These are phyloP conservation scores for Barypeithes pellucidus DNA, from an alignment of 2,888 invertebrate genomes.

Conservation along the genomic window DNA sequence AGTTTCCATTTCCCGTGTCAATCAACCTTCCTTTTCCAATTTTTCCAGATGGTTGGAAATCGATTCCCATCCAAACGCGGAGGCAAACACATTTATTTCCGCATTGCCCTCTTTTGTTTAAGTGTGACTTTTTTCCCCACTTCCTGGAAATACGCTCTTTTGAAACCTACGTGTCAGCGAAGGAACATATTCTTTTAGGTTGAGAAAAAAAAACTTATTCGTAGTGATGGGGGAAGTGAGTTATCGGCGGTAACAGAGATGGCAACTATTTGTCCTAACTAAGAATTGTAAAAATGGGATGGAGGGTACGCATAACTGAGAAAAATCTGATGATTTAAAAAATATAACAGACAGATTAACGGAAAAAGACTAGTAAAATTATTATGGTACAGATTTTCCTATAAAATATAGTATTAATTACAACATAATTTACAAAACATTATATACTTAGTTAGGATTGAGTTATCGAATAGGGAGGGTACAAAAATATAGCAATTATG, in stretches of 20 bases:
- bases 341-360: too few species aligned
- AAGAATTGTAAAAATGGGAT: too few species aligned
- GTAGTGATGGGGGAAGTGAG: background rate
- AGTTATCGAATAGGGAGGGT: too few species aligned
- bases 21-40: constrained; percentile 33
- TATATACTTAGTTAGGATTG: too few species aligned
- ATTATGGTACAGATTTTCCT: too few species aligned
- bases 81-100: constrained; percentile 50
- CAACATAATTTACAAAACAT: too few species aligned
- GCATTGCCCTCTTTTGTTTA: constrained; percentile 46
- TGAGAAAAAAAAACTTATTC: background rate
- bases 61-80: constrained; percentile 39
- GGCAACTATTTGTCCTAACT: background rate
- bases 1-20: constrained; percentile 33
- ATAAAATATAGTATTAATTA: too few species aligned
- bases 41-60: constrained; percentile 31
- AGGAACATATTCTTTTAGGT: background rate
- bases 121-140: constrained; percentile 34
- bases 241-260: background rate
- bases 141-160: constrained; percentile 6
- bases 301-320: too few species aligned
- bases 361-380: too few species aligned
- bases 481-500: too few species aligned
- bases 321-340: too few species aligned
- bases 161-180: background rate